Base-by-base conservation (phyloP, 92 coral and sea anemone genomes). In the Diadumene lineata region DNA sequence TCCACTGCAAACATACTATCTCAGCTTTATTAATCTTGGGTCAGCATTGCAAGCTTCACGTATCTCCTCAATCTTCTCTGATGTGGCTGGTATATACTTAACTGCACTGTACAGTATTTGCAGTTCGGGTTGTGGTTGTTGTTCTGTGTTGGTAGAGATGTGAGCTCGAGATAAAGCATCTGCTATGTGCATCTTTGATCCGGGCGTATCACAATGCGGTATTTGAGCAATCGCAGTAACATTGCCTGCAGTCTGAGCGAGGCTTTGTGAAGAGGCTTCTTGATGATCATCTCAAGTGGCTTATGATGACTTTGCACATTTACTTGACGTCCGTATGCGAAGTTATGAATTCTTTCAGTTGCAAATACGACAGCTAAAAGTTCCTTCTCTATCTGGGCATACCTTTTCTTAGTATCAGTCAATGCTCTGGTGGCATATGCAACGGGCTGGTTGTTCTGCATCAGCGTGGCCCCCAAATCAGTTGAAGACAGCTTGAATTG, bases 11-110 rank as follows among this genome's bases (percentile, higher is more conserved):
- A 64, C 56, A 6, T 50, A 78, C 17, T 64, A 34, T 22, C 34
- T 19, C 2, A 82, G 76, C 18, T 1, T 50, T 10, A 72, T 66
- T 4, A 84, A 75, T 68, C 57, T 76, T 13, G 72, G 70, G 44
- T 85, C 82, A 44, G 74, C n/a, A 0, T 16, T 13, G 21, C 75
- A 68, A 31, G 80, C 61, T 19, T 31, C 19, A 53, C 73, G 58
- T 43, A 81, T 63, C 30, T 56, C 29, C 2, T 80, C 34, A 4
- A 85, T 0, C 69, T 76, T 85, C 43, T 56, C 81, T 25, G 18
- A 29, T n/a, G 70, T 66, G 16, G 56, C 82, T 30, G 82, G 85
- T 4, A 66, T 11, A 28, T 66, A 32, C 11, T 21, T 66, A 7
- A 66, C 53, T 1, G 70, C 70, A 19, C 51, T 66, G n/a, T 66